Base-by-base conservation (phyloP, 2,888 invertebrate species). In the Ommatoiulus sabulosus region DNA sequence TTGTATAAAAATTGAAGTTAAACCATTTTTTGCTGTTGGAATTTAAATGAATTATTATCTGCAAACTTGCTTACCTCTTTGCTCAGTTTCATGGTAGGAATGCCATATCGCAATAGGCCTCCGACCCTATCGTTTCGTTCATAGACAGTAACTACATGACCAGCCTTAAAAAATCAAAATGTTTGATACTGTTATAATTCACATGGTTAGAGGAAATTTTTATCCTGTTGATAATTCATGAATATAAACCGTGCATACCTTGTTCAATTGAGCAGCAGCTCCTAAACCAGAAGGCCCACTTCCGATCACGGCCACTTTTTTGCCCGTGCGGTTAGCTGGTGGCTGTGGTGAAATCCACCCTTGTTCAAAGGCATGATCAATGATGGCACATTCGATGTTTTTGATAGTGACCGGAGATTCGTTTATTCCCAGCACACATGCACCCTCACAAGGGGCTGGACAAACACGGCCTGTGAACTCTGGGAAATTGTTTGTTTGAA, bases 401-500 rank as follows among this genome's bases (percentile, higher is more conserved):
- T 99, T 99, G 92, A 99, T 99, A 90, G 99, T 99, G 44, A 99
- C 99, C 15, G 99, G 95, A 3, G 98, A 98, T 91, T 98, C 97
- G 35, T 97, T 98, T 92, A 99, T 99, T 24, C 95, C 98, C 90
- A 99, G 93, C 89, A 99, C 99, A 93, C 99, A 99, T 3, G 99
- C 98, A 87, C 98, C 99, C 93, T 99, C 99, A 93, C 99, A 99
- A 10, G 99, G 99, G 12, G 99, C 99, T 8, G 94, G 94, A 90
- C 94, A 94, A n/a, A 94, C 94, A 86, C 99, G 94, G 0, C 98
- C 98, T 46, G 97, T 97, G 93, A 97, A 97, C 93, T 97, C 97
- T 94, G 99, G 99, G 94, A 99, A 99, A 93, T 99, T 99, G 92
- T 99, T 99, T 0, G 99, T 99, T 93, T 99, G 99, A 91, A 98